Evolutionary conservation across 2,797 vertebrate species (phyloP).

Genomic region (Darevskia nairensis): DNA sequence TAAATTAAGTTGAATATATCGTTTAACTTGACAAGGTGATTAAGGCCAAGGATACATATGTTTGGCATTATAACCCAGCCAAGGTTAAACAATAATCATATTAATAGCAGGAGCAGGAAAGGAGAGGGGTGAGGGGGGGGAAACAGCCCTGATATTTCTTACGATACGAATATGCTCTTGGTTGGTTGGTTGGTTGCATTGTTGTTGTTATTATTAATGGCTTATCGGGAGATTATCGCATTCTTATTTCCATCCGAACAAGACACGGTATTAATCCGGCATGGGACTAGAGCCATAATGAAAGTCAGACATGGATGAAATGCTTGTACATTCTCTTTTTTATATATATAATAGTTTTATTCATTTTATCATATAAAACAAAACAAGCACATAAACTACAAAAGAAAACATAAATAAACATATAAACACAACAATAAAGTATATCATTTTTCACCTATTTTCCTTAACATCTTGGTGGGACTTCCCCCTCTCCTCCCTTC

Average conservation of each 20-base stretch:
- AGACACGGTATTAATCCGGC: constrained; percentile 62
- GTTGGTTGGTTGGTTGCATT: background rate
- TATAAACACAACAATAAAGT: no score
- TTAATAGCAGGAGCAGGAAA: constrained; percentile 43
- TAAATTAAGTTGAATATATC: constrained; percentile 82
- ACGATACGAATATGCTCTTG: constrained; percentile 50
- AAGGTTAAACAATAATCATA: constrained; percentile 80
- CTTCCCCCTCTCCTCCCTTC: no score
- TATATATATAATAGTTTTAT: no score
- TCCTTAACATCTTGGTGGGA: no score
- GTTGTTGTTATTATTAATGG: constrained; percentile 75
- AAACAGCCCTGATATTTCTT: constrained; percentile 70
- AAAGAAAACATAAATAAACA: no score
- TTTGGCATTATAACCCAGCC: constrained; percentile 80
- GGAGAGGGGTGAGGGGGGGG: background rate
- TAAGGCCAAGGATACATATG: constrained; percentile 83
- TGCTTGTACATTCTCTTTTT: constrained; percentile 26
- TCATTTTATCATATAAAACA: no score
- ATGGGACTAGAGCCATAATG: constrained; percentile 61
- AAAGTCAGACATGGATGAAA: constrained; percentile 65
- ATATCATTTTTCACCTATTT: no score
- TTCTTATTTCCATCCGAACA: constrained; percentile 76
- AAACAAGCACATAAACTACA: no score
- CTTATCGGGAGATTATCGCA: constrained; percentile 84
- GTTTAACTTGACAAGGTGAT: constrained; percentile 83